These are phyloP conservation scores for Xiphorhynchus elegans DNA, from an alignment of 2,113 vertebrate species.

Conservation along the genomic window DNA sequence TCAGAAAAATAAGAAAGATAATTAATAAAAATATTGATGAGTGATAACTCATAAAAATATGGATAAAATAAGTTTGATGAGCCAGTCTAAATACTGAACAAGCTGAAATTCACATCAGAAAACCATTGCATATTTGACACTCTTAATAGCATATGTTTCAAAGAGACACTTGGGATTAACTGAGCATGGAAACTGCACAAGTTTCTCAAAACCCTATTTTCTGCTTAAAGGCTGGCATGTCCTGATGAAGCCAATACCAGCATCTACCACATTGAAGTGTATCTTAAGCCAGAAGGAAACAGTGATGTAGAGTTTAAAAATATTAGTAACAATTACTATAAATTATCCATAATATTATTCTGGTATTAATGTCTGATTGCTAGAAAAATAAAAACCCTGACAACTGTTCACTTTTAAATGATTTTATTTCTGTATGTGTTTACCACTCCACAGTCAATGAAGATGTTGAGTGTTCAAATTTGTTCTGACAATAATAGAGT, in stretches of 20 bases:
- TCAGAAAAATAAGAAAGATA: constrained; percentile 14
- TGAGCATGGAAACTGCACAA: constrained; percentile 17
- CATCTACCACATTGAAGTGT: background rate
- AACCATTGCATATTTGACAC: constrained; percentile 12
- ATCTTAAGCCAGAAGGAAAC: background rate
- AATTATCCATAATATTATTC: background rate
- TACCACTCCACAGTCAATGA: background rate
- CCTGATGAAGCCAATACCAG: constrained; percentile 2
- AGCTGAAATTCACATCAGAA: constrained; percentile 32
- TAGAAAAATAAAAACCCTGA: background rate
- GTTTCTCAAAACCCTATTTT: background rate
- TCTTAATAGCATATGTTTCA: constrained; percentile 20
- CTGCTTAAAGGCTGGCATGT: constrained; percentile 19
- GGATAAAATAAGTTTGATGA: constrained; percentile 23
- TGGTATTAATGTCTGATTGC: background rate
- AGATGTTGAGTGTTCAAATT: background rate
- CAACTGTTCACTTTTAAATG: background rate
- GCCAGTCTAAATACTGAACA: constrained; percentile 22
- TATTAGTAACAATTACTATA: background rate
- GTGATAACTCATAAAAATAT: background rate
- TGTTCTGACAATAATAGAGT: background rate
- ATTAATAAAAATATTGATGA: background rate
- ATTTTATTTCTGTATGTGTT: background rate
- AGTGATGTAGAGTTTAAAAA: background rate
- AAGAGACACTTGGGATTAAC: constrained; percentile 20